A percentile compares a stretch with the other conserved stretches of the same genome.
phyloP scores from a whole-genome alignment of 1,140 invertebrate genomes.

The Euwallacea fornicatus region DNA sequence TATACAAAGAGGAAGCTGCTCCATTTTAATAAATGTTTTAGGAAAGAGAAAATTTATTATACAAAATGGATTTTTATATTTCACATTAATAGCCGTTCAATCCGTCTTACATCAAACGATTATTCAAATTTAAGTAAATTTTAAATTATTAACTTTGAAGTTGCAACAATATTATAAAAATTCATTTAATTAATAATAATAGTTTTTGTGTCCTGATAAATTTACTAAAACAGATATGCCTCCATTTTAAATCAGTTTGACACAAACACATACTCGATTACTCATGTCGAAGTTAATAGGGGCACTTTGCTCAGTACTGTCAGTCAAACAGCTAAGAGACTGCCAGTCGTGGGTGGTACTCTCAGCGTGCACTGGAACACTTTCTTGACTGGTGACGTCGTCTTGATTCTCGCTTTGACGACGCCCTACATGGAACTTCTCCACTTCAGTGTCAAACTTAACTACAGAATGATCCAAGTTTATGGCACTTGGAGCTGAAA shows the following conservation, averaged over 20 bases:
- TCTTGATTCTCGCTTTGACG: slow-evolving; percentile 40
- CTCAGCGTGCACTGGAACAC: slow-evolving; percentile 57
- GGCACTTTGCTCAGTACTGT: slow-evolving; percentile 85
- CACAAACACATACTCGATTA: slow-evolving; percentile 69
- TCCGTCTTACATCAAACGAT: background rate
- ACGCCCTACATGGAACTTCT: slow-evolving; percentile 35
- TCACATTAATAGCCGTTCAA: background rate
- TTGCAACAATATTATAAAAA: background rate
- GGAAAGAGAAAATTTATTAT: no score
- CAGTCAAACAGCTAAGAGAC: slow-evolving; percentile 79
- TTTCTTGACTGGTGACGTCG: slow-evolving; percentile 55
- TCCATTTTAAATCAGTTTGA: background rate
- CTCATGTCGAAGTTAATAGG: slow-evolving; percentile 90
- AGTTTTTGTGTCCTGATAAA: background rate
- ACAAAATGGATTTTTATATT: background rate
- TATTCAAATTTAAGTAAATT: no score
- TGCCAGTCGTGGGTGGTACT: slow-evolving; percentile 67
- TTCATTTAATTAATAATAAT: background rate
- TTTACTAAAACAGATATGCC: no score
- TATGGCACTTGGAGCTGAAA: slow-evolving; percentile 83
- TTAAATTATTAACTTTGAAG: no score
- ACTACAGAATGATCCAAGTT: slow-evolving; percentile 75
- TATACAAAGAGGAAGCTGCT: background rate
- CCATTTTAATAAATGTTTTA: background rate
- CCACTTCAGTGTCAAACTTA: slow-evolving; percentile 62